Percentiles rank a stretch among this genome's conserved stretches.
These are phyloP conservation scores for Calidris pygmaea DNA, from an alignment of 2,113 vertebrate species.

Conservation along the genomic window DNA sequence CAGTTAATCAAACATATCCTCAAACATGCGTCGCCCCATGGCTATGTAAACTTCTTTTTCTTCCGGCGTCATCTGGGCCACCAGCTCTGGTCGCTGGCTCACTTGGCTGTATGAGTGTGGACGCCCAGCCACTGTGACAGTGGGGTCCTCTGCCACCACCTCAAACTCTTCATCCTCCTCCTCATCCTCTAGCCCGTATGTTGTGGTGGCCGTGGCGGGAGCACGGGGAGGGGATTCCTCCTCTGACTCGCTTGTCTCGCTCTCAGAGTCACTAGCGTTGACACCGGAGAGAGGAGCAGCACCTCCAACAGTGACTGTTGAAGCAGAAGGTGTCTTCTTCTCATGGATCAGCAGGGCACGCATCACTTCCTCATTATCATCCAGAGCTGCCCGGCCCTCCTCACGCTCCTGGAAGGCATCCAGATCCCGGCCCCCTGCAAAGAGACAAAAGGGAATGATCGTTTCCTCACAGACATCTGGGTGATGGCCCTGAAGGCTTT, in stretches of 20 bases:
- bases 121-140: conserved; percentile 87
- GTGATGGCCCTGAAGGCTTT: background rate
- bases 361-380: conserved; percentile 98
- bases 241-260: conserved; percentile 96
- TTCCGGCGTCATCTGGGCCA: conserved; percentile 92
- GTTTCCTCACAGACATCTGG: background rate
- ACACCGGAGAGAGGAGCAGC: conserved; percentile 58
- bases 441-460: background rate
- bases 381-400: conserved; percentile 68
- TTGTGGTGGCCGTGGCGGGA: background rate
- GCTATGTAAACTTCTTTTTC: conserved; percentile 97
- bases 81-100: conserved; percentile 91
- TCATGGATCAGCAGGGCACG: conserved; percentile 95
- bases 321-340: conserved; percentile 81
- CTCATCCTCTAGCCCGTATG: conserved; percentile 76
- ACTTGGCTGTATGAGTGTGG: conserved; percentile 88
- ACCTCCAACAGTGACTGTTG: conserved; percentile 45
- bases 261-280: conserved; percentile 92
- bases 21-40: conserved; percentile 93
- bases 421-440: conserved; percentile 73
- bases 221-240: conserved; percentile 80
- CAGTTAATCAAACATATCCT: conserved; percentile 93
- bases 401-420: conserved; percentile 75
- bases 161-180: conserved; percentile 93
- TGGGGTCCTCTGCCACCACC: conserved; percentile 88